Evolutionary conservation across 2,113 vertebrate species (phyloP).

Genomic region (Oryzias celebensis): DNA sequence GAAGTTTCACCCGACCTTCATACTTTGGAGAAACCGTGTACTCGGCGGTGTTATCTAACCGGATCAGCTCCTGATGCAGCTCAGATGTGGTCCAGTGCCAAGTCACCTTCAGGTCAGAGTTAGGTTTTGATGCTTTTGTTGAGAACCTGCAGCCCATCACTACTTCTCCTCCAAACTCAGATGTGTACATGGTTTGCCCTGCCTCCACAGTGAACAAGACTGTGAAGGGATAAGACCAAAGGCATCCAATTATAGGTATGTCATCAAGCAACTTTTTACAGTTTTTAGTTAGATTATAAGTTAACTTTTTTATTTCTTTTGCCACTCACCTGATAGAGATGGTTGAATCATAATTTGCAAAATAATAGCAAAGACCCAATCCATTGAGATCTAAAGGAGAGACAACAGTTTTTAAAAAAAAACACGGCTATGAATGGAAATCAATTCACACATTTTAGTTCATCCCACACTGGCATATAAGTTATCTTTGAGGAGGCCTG

Average conservation of each 20-base stretch:
- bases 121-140: conserved; percentile 36
- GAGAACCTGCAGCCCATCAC: conserved; percentile 86
- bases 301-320: background rate
- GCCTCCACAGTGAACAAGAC: conserved; percentile 83
- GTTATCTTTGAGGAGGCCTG: too few relatives aligned
- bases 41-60: conserved; percentile 66
- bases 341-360: conserved; percentile 47
- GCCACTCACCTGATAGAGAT: conserved; percentile 51
- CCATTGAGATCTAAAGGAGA: conserved; percentile 61
- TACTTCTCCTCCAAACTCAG: conserved; percentile 76
- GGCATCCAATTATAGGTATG: too few relatives aligned
- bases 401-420: conserved; percentile 3
- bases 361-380: conserved; percentile 43
- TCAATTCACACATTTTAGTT: too few relatives aligned
- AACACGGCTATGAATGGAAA: background rate
- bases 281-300: too few relatives aligned
- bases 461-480: too few relatives aligned
- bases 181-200: conserved; percentile 60
- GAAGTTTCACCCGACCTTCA: conserved; percentile 69
- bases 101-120: conserved; percentile 70
- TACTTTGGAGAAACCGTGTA: conserved; percentile 63
- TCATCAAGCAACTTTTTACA: too few relatives aligned
- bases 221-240: conserved; percentile 47
- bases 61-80: conserved; percentile 58
- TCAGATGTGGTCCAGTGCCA: conserved; percentile 65